Percentiles rank a stretch among this genome's conserved stretches.
phyloP scores from a whole-genome alignment of 2,888 invertebrate genomes.

The Megaustenia siamemsis region DNA sequence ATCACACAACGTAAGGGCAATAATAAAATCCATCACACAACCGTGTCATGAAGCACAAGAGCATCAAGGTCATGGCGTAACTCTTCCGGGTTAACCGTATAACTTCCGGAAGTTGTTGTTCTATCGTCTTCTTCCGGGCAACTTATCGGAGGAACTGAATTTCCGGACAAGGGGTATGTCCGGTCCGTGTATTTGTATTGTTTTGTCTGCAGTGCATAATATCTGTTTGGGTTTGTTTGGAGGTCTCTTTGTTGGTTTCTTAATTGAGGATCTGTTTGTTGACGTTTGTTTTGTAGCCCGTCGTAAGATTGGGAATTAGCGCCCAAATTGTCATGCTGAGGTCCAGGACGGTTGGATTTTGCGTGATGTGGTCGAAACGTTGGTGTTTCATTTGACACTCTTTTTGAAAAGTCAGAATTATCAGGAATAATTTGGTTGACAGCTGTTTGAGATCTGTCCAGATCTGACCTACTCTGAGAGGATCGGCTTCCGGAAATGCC shows the following conservation, averaged over 20 bases:
- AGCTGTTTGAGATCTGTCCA: neutral
- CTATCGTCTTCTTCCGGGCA: constrained; percentile 55
- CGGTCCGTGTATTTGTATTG: constrained; percentile 30
- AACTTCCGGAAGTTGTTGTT: constrained; percentile 61
- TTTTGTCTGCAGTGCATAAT: neutral
- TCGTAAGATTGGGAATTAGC: constrained; percentile 23
- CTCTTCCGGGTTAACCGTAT: constrained; percentile 60
- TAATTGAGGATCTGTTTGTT: neutral
- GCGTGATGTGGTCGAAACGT: constrained; percentile 7
- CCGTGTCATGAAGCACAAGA: constrained; percentile 52
- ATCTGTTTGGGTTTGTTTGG: neutral
- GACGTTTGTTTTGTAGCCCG: neutral
- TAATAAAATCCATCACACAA: too few species aligned
- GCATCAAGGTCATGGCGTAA: constrained; percentile 58
- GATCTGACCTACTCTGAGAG: constrained; percentile 16
- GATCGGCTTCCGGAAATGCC: constrained; percentile 36
- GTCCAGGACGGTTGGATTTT: constrained; percentile 1
- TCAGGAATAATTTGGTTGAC: neutral
- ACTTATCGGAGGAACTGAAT: neutral
- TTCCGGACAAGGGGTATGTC: neutral
- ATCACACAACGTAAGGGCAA: too few species aligned
- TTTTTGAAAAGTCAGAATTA: neutral
- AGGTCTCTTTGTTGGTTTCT: neutral
- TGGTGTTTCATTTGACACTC: neutral
- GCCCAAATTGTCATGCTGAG: neutral